Evolutionary conservation across 1,140 invertebrate genomes (phyloP), one percentile per base, ranked within the genome.

Genomic region (Drosophila pseudoananassae): DNA sequence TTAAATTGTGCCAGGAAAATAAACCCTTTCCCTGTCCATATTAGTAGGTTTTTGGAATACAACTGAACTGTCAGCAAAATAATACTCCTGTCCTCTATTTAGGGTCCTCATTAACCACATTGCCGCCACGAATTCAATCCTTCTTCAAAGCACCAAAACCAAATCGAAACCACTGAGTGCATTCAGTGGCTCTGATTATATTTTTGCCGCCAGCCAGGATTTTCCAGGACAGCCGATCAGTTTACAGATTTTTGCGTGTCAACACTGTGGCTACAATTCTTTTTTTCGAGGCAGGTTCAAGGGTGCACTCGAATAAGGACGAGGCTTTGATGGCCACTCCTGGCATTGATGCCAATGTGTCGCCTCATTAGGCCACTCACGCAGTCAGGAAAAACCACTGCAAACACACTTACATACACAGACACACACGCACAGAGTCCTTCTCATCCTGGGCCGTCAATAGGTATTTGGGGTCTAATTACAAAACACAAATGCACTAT

Each of bases 401-500:
- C 58, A 45, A 43, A 33, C 53, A 20, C 29, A 52, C 36, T 53
- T 33, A 27, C 31, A 3, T 20, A 43, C n/a, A 49, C 25, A 12
- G 17, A 29, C 40, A 45, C 31, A 8, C 23, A 25, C 40, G 43
- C 53, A 54, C 33, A 45, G 50, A 47, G 43, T 31, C 25, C 33
- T 25, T 40, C 76, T 52, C 43, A 43, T 45, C 52, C 51, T 9
- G 40, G 49, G 46, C 52, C 51, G 57, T 52, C 59, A 51, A 78
- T 65, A 56, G 76, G 78, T 82, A 82, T 81, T 81, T 81, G 73
- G 69, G 79, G 60, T 84, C 80, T 84, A 84, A 84, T 84, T 84
- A 84, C 80, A 84, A 84, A 79, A 85, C 76, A 73, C 81, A 84
- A 84, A 83, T 79, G 71, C 72, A 79, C 80, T 78, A 84, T 83